These are phyloP conservation scores for Ispidina lecontei DNA, from an alignment of 2,797 vertebrate genomes.

Conservation along the genomic window DNA sequence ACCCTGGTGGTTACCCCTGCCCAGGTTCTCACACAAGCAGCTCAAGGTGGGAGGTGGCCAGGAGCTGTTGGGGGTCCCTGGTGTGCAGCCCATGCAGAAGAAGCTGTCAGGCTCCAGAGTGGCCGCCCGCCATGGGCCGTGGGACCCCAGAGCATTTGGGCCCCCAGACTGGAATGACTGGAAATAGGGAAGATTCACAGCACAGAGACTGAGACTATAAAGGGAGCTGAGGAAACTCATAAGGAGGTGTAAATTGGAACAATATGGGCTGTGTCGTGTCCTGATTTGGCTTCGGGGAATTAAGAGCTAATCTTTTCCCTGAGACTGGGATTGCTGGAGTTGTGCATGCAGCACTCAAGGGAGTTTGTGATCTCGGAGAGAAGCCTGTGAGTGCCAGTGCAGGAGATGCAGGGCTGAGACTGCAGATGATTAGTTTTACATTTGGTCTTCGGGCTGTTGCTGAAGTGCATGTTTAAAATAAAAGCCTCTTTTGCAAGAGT, in stretches of 20 bases:
- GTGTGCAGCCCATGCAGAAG: accelerated
- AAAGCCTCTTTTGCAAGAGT: not conserved
- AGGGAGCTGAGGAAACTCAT: constrained; percentile 73
- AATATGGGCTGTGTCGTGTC: constrained; percentile 72
- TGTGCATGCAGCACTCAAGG: constrained; percentile 33
- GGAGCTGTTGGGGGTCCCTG: not conserved
- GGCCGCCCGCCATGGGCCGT: accelerated
- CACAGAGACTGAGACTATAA: constrained; percentile 62
- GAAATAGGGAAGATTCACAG: constrained; percentile 63
- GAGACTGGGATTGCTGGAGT: constrained; percentile 55
- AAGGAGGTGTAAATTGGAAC: constrained; percentile 76
- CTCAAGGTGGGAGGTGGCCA: accelerated
- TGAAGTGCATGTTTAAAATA: not conserved
- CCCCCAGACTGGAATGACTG: not conserved
- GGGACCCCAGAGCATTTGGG: not conserved
- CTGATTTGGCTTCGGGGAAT: constrained; percentile 72
- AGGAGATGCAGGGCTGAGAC: constrained; percentile 8
- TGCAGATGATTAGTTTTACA: constrained; percentile 34
- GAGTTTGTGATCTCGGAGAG: constrained; percentile 21
- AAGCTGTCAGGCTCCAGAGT: accelerated
- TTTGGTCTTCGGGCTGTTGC: not conserved
- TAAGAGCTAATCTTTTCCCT: constrained; percentile 73
- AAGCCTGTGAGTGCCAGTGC: not conserved
- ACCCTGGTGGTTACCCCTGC: accelerated
- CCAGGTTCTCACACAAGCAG: not conserved